Percentiles rank a stretch among this genome's conserved stretches.
phyloP scores from a whole-genome alignment of 2,797 vertebrate genomes.

The Tokudaia muenninki region DNA sequence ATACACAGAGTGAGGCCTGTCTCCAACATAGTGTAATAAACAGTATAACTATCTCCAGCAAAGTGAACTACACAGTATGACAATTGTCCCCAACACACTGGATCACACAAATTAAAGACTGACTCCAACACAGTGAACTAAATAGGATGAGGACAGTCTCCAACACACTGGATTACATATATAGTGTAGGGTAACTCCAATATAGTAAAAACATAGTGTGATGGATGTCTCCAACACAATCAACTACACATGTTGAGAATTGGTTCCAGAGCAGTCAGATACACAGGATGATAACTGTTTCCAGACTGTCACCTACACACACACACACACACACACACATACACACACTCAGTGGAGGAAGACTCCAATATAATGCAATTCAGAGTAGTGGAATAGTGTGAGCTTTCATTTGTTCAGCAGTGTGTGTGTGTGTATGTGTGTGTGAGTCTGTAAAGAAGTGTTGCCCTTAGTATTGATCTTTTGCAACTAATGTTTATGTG shows the following conservation, averaged over 20 bases:
- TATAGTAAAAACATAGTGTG: neutral
- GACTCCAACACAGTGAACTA: neutral
- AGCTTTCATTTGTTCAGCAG: neutral
- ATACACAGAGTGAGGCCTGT: neutral
- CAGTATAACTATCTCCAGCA: too few relatives aligned
- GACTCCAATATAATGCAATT: neutral
- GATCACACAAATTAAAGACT: too few relatives aligned
- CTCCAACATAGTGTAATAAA: neutral
- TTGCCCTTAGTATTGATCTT: neutral
- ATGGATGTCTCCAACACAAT: neutral
- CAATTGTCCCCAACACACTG: neutral
- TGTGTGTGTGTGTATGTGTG: too few relatives aligned
- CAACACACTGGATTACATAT: neutral
- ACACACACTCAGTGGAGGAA: too few relatives aligned
- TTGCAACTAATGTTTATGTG: neutral
- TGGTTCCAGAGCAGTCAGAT: neutral
- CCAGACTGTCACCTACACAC: neutral
- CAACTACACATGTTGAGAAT: neutral
- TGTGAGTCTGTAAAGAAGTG: neutral
- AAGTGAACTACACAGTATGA: neutral
- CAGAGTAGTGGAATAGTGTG: neutral
- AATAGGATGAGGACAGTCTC: neutral
- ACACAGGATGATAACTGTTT: too few relatives aligned
- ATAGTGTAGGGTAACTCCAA: neutral
- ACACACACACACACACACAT: neutral